A percentile compares a stretch with the other conserved stretches of the same genome.
Evolutionary conservation across 2,797 vertebrate species (phyloP).

Genomic region (Hoplostethus atlanticus): DNA sequence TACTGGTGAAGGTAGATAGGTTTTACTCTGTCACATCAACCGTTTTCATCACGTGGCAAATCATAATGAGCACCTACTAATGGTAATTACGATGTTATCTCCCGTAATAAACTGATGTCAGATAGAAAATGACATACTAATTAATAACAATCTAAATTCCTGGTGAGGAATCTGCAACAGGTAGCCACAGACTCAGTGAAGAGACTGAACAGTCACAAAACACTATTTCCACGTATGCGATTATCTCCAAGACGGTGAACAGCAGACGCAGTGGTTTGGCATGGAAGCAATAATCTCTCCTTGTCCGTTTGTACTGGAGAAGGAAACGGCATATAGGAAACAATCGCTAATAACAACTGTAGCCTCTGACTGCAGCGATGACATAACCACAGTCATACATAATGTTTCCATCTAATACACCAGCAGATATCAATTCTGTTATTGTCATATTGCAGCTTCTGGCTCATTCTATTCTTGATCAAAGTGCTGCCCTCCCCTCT

Average conservation of each 20-base stretch:
- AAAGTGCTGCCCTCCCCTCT: conserved; percentile 47
- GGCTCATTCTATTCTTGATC: conserved; percentile 67
- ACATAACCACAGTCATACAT: conserved; percentile 53
- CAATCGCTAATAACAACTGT: conserved; percentile 66
- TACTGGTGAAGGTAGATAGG: conserved; percentile 28
- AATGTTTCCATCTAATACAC: conserved; percentile 54
- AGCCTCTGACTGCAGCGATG: conserved; percentile 64
- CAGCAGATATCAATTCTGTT: conserved; percentile 44
- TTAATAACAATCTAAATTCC: conserved; percentile 31
- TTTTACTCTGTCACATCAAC: conserved; percentile 37
- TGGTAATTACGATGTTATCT: conserved; percentile 44
- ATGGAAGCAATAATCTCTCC: too few species aligned
- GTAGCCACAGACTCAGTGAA: conserved; percentile 10
- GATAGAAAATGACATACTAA: conserved; percentile 47
- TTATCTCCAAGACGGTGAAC: conserved; percentile 20
- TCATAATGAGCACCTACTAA: conserved; percentile 56
- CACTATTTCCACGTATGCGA: not conserved
- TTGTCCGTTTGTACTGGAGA: conserved; percentile 20
- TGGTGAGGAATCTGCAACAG: conserved; percentile 48
- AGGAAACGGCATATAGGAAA: conserved; percentile 59
- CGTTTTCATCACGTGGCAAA: conserved; percentile 29
- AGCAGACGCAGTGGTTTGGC: conserved; percentile 4
- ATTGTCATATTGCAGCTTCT: conserved; percentile 59
- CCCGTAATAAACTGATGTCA: conserved; percentile 45
- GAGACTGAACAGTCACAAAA: not conserved